Evolutionary conservation across 2,113 vertebrate genomes (phyloP).

Genomic region (Dascyllus trimaculatus): DNA sequence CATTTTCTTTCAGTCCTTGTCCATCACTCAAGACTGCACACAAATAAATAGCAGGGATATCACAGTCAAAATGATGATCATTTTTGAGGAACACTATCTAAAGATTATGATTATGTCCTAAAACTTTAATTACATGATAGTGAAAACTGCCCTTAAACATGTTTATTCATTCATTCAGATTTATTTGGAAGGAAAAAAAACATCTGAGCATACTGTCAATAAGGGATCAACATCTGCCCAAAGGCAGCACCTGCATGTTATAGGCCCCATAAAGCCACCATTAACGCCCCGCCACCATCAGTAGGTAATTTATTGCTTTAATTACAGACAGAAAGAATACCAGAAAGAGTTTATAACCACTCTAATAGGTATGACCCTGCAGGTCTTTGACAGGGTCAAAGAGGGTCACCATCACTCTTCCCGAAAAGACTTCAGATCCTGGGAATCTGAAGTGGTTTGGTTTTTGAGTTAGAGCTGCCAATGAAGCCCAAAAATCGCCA

Average conservation of each 20-base stretch:
- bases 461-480: slow-evolving; percentile 3
- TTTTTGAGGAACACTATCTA: no score
- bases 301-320: slow-evolving; percentile 79
- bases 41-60: background rate
- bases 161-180: background rate
- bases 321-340: slow-evolving; percentile 79
- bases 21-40: background rate
- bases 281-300: slow-evolving; percentile 76
- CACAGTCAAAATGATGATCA: background rate
- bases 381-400: slow-evolving; percentile 61
- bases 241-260: slow-evolving; percentile 67
- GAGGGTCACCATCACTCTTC: slow-evolving; percentile 70
- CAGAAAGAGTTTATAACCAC: slow-evolving; percentile 66
- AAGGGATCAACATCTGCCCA: background rate
- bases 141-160: no score
- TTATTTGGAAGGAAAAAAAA: background rate
- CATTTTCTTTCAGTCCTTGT: background rate
- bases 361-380: slow-evolving; percentile 66
- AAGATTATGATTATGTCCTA: no score
- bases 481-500: background rate
- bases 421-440: slow-evolving; percentile 54
- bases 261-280: slow-evolving; percentile 65
- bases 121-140: no score
- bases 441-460: slow-evolving; percentile 40
- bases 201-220: slow-evolving; percentile 8